Evolutionary conservation across 2,888 invertebrate species (phyloP).

Genomic region (Plebejus anna): DNA sequence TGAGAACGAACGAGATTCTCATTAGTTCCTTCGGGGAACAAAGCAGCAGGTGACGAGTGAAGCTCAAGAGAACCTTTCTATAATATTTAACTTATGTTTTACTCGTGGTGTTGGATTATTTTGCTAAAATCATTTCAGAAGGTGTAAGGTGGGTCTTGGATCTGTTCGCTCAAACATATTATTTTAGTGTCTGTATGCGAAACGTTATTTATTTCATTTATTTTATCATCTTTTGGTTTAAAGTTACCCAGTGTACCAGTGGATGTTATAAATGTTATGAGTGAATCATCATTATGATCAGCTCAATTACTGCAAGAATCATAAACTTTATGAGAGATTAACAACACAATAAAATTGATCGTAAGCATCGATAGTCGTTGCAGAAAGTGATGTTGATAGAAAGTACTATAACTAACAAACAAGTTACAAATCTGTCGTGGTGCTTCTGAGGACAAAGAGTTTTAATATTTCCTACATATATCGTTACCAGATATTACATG

Average conservation of each 20-base stretch:
- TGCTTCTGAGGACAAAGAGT: not conserved
- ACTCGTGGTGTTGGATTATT: constrained; percentile 25
- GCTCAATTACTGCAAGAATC: not conserved
- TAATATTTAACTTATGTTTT: constrained; percentile 10
- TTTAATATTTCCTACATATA: not conserved
- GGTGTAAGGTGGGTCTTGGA: constrained; percentile 27
- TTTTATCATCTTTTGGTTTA: not conserved
- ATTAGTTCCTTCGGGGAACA: not conserved
- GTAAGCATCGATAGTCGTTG: not conserved
- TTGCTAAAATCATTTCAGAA: constrained; percentile 10
- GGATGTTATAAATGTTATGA: not conserved
- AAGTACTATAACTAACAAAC: not conserved
- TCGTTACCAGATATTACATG: not conserved
- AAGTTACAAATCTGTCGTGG: not conserved
- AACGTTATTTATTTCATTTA: constrained; percentile 12
- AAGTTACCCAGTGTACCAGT: constrained; percentile 31
- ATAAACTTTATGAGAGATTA: not conserved
- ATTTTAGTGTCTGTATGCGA: not conserved
- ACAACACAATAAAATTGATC: not conserved
- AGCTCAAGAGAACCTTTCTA: not conserved
- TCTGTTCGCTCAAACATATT: constrained; percentile 1
- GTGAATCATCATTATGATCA: constrained; percentile 32
- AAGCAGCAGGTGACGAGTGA: not conserved
- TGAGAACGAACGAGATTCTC: not conserved
- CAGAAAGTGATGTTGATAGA: not conserved